A percentile compares a stretch with the other conserved stretches of the same genome.
phyloP scores from a whole-genome alignment of 1,140 invertebrate species.

The Anastrepha ludens region DNA sequence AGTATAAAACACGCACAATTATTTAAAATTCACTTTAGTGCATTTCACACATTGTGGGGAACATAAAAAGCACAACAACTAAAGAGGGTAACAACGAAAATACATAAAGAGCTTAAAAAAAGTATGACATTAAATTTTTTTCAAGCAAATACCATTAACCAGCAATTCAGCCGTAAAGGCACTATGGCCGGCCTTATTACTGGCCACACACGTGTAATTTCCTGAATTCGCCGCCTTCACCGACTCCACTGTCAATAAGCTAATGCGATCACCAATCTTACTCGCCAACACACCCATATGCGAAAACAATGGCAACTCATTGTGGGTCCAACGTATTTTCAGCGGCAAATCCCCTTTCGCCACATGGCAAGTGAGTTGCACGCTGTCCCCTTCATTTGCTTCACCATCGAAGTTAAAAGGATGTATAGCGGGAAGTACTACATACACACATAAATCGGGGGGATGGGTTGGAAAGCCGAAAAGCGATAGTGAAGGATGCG shows the following conservation, averaged over 20 bases:
- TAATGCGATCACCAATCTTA: conserved; percentile 66
- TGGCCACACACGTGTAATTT: conserved; percentile 81
- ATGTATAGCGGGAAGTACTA: conserved; percentile 77
- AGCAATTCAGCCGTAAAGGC: conserved; percentile 77
- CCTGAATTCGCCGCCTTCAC: conserved; percentile 79
- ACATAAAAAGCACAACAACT: conserved; percentile 29
- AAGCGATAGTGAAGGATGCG: conserved; percentile 50
- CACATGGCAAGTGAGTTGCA: conserved; percentile 82
- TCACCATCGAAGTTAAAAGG: conserved; percentile 80
- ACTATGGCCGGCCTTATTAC: conserved; percentile 78
- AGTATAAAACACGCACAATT: neutral
- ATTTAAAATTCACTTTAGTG: neutral
- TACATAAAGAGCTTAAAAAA: neutral
- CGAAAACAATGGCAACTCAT: conserved; percentile 70
- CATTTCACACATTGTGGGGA: neutral
- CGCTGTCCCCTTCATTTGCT: conserved; percentile 81
- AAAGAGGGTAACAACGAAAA: neutral
- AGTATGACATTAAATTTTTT: neutral
- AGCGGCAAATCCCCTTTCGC: conserved; percentile 83
- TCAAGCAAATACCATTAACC: conserved; percentile 76
- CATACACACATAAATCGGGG: conserved; percentile 55
- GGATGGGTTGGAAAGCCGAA: conserved; percentile 33
- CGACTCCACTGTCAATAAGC: conserved; percentile 65
- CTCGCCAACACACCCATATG: conserved; percentile 73
- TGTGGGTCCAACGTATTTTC: conserved; percentile 80